Base-by-base conservation (phyloP, 2,888 invertebrate genomes). In the Sialis fuliginosa region DNA sequence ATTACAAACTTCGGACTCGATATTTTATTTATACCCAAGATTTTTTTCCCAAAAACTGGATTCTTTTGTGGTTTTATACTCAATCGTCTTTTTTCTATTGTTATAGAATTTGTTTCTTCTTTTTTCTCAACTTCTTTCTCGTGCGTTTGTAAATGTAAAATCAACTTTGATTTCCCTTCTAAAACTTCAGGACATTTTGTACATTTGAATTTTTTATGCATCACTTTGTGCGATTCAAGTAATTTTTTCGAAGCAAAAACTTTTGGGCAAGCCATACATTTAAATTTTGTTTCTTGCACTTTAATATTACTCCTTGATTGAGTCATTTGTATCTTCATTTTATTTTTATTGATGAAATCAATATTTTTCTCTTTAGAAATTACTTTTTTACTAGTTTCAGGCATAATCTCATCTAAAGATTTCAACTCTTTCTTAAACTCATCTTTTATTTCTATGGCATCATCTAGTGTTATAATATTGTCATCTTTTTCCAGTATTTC, bases 351-450 rank as follows among this genome's bases (percentile, higher is more conserved):
- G 12, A 44, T 44, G 10, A 12, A 9, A 12, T 6, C 33, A 59
- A 51, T 63, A 62, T 6, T 52, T 53, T 52, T 57, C 57, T 35
- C 51, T 46, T 48, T 22, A 22, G 22, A 22, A 22, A 22, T 22
- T 22, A 22, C 22, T 22, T 22, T 22, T 22, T 22, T 22, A 22
- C 22, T 35, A n/a, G 39, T 10, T 39, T 39, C 39, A 39, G 39
- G 39, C 13, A 39, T 13, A 39, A 10, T 9, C 35, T 9, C 10
- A n/a, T 9, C 35, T n/a, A 4, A 9, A 10, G 35, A 35, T 35
- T 35, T 9, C 2, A 22, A 22, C 22, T 22, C 22, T 22, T 22
- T 22, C 22, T 22, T 22, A 22, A 22, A 22, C 22, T 22, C 22
- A 22, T 22, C 22, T 22, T 22, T 22, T 22, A 22, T 22, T 22